phyloP scores from a whole-genome alignment of 1,140 invertebrate genomes.

The Drosophila saltans region DNA sequence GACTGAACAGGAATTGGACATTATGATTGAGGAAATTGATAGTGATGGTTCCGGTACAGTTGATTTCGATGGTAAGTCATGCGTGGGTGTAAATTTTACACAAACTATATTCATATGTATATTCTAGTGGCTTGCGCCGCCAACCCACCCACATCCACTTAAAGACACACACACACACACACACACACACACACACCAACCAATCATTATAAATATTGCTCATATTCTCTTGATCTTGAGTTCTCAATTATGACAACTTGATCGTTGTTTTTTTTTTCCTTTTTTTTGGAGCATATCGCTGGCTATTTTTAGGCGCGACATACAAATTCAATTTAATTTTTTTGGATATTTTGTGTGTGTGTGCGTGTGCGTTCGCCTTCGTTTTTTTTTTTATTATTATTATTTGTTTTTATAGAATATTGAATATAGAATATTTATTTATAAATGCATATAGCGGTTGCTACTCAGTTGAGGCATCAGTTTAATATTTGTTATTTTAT shows the following conservation, averaged over 20 bases:
- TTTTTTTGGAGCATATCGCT: slow-evolving; percentile 73
- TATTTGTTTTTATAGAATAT: slow-evolving; percentile 45
- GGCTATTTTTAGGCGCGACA: slow-evolving; percentile 64
- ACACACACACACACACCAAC: slow-evolving; percentile 29
- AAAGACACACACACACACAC: slow-evolving; percentile 20
- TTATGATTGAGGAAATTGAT: slow-evolving; percentile 98
- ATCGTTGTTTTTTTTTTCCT: slow-evolving; percentile 58
- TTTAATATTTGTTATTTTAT: slow-evolving; percentile 65
- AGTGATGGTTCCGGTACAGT: slow-evolving; percentile 93
- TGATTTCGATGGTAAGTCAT: slow-evolving; percentile 87
- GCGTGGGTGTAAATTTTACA: not conserved
- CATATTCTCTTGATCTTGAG: slow-evolving; percentile 67
- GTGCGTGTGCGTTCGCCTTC: not conserved
- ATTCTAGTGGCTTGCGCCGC: slow-evolving; percentile 64
- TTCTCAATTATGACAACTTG: slow-evolving; percentile 74
- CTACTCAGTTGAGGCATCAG: slow-evolving; percentile 28
- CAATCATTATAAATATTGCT: slow-evolving; percentile 59
- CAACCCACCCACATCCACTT: not conserved
- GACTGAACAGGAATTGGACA: slow-evolving; percentile 95
- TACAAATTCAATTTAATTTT: slow-evolving; percentile 31
- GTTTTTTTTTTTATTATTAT: slow-evolving; percentile 3
- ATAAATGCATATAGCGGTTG: slow-evolving; percentile 55
- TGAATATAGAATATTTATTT: slow-evolving; percentile 47
- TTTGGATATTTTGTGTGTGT: not conserved
- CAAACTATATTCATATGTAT: slow-evolving; percentile 35